These are phyloP conservation scores for Saturnia pavonia DNA, from an alignment of 2,888 invertebrate species.

Conservation along the genomic window DNA sequence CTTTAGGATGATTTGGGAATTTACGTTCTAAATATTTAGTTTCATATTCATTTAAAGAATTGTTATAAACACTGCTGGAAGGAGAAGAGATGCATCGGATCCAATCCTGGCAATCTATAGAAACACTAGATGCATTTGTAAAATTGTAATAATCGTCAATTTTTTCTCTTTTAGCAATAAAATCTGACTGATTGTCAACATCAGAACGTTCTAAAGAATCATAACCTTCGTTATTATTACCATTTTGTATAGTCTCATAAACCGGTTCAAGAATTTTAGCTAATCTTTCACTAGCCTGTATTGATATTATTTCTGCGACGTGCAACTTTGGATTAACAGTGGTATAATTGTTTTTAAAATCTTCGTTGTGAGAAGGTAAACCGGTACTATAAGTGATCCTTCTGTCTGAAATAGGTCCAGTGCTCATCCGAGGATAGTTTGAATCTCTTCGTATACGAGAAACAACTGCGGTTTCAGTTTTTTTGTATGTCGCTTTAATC, in stretches of 20 bases:
- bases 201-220: slow-evolving; percentile 57
- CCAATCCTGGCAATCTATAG: slow-evolving; percentile 69
- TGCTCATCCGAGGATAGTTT: slow-evolving; percentile 49
- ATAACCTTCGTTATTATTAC: slow-evolving; percentile 56
- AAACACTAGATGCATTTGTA: slow-evolving; percentile 64
- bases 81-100: slow-evolving; percentile 59
- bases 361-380: slow-evolving; percentile 46
- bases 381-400: slow-evolving; percentile 68
- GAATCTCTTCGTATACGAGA: slow-evolving; percentile 63
- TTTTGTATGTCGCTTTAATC: slow-evolving; percentile 69
- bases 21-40: slow-evolving; percentile 49
- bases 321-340: slow-evolving; percentile 60
- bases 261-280: slow-evolving; percentile 73
- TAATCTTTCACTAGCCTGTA: slow-evolving; percentile 68
- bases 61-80: slow-evolving; percentile 58
- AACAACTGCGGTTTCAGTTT: slow-evolving; percentile 66
- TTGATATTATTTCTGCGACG: slow-evolving; percentile 74
- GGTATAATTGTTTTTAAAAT: slow-evolving; percentile 49
- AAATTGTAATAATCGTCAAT: slow-evolving; percentile 61
- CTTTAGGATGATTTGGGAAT: slow-evolving; percentile 43
- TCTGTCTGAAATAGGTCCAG: slow-evolving; percentile 51
- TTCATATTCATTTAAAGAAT: slow-evolving; percentile 57
- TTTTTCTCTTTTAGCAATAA: slow-evolving; percentile 49
- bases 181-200: slow-evolving; percentile 51
- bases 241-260: slow-evolving; percentile 68